Base-by-base conservation (phyloP, 2,888 invertebrate species). In the Scaptomyza polygonia region DNA sequence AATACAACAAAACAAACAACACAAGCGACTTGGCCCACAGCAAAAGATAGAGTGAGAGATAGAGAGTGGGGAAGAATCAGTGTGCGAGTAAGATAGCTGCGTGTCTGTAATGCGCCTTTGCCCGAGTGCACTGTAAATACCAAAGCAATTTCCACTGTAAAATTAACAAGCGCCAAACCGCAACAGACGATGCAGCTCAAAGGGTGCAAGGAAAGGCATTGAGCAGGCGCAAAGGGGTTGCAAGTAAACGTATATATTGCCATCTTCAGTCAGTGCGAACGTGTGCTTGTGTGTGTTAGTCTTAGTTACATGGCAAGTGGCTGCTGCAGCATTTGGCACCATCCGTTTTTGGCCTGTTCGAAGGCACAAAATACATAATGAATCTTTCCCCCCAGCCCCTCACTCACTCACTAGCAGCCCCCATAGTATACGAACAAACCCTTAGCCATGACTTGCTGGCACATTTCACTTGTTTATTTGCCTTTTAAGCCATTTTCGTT, bases 131-230 rank as follows among this genome's bases (percentile, higher is more conserved):
- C 77, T 82, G 84, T 88, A 84, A 84, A 84, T 88, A 84, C 78
- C 87, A 75, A 83, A 88, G 85, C 88, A 84, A 84, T 84, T 84
- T 84, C 67, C 76, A 81, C 72, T 84, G 82, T 68, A 87, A 84
- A 84, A 84, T 84, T 88, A 88, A 88, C 84, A 86, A 84, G 87
- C 85, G 70, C 79, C 83, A 77, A 84, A 67, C 88, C 88, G 79
- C 80, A 78, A 53, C 77, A 61, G 67, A 72, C 54, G 57, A 36
- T 32, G 7, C 18, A 18, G 32, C 30, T 32, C 14, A 34, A 55
- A 25, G 36, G 14, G 18, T 1, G 43, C n/a, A n/a, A n/a, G n/a
- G n/a, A n/a, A n/a, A n/a, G n/a, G 2, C 25, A 44, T 27, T 14
- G 11, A 44, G 14, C 14, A 29, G 3, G 42, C 11, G 16, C 16